Percentiles rank a stretch among this genome's conserved stretches.
Evolutionary conservation across 2,797 vertebrate species (phyloP).

Genomic region (Sarcoramphus papa): DNA sequence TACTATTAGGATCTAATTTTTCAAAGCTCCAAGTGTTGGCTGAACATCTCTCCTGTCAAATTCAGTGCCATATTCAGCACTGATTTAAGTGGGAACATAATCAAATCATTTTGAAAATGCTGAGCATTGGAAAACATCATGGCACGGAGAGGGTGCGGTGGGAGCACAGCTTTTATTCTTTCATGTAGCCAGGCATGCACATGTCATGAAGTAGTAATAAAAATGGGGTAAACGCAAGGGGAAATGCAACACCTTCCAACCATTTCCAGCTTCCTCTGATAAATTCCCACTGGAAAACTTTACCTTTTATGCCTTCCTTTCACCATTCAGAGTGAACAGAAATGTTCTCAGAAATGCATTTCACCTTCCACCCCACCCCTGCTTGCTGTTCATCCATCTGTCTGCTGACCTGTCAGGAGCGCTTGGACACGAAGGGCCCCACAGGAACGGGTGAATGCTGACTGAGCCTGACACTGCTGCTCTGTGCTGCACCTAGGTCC

Average conservation of each 20-base stretch:
- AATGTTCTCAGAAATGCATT: background rate
- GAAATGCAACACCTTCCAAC: background rate
- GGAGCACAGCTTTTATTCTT: background rate
- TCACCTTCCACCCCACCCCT: background rate
- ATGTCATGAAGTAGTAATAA: background rate
- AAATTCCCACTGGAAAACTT: background rate
- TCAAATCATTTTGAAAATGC: background rate
- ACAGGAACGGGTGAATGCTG: accelerated
- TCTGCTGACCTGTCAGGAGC: background rate
- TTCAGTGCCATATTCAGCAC: background rate
- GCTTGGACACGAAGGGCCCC: background rate
- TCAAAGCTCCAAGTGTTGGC: background rate
- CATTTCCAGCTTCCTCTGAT: background rate
- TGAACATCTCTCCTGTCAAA: background rate
- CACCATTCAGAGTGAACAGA: background rate
- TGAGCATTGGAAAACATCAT: background rate
- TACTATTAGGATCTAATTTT: background rate
- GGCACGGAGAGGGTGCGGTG: background rate
- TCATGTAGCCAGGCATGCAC: background rate
- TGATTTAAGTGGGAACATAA: background rate
- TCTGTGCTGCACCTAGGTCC: background rate
- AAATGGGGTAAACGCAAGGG: background rate
- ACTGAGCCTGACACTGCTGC: background rate
- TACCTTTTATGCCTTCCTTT: background rate
- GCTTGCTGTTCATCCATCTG: background rate